Evolutionary conservation across 2,888 invertebrate genomes (phyloP), one percentile per base, ranked within the genome.

Genomic region (Cremastobaeus sp.): DNA sequence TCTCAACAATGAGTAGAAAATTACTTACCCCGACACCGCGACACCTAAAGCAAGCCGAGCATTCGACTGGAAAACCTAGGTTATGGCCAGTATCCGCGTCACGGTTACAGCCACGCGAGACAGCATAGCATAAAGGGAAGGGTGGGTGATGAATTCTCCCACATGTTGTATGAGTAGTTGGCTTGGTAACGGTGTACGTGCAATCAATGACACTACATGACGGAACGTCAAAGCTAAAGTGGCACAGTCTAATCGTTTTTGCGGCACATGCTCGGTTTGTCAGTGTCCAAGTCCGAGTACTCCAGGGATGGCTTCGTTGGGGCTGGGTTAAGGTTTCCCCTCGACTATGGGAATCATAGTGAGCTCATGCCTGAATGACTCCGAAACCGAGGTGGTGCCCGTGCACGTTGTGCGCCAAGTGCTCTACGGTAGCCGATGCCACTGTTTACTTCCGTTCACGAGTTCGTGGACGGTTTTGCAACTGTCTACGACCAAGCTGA

Each of bases 341-440:
- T 84, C n/a, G 55, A 86, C 79, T 86, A 87, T 87, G 87, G 87
- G 87, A 84, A 81, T 87, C 76, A 84, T 87, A 76, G 84, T 86
- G 79, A 87, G 87, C 77, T 87, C 87, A 76, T 87, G 87, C 74
- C 77, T 86, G 39, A 87, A 83, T 77, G 87, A 87, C 76, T 81
- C 85, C 37, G 85, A 86, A 80, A 80, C 84, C 54, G 86, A 87
- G 76, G 84, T 87, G 69, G 85, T 86, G 41, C 87, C 85, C 34
- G 81, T 83, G 21, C 84, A 85, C 65, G 83, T 81, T 72, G 84
- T 84, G 50, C 83, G 86, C 78, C 83, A 86, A 65, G 85, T 87
- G 45, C 83, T 87, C 75, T 87, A 87, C 64, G 87, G 87, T 87
- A 86, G 14, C 20, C 20, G 30, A 35, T n/a, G n/a, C n/a, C n/a